Base-by-base conservation (phyloP, 2,888 invertebrate genomes). In the Limulus polyphemus region DNA sequence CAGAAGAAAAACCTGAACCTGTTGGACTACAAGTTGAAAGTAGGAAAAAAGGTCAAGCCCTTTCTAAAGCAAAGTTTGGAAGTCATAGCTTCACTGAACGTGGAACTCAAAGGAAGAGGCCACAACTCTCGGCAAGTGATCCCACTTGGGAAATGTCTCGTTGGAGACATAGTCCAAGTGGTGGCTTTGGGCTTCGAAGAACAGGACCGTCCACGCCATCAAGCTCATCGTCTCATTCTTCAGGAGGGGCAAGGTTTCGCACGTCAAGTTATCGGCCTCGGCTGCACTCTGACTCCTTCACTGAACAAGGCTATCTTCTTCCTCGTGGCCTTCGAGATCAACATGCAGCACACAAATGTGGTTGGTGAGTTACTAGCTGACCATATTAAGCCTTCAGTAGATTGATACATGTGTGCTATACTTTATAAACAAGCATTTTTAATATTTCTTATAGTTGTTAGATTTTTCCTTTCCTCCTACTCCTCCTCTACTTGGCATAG, bases 261-360 rank as follows among this genome's bases (percentile, higher is more conserved):
- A 57, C 16, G 11, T 47, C 16, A n/a, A 11, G 52, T 11, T 14
- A 17, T 16, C 14, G 52, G 11, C 16, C 16, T 16, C 14, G 52
- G n/a, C 52, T 14, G n/a, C 16, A 17, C 52, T 57, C 57, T 10
- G 57, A 57, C 16, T 57, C 57, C 48, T 48, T 46, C 16, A 47
- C 57, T 16, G 57, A 57, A 48, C 13, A 57, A 13, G 57, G 57
- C 16, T 57, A 57, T 47, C 16, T 57, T 47, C 47, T 57, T 10
- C 57, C 57, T 46, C 48, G 48, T 16, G 57, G 57, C 48, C 48
- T 57, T 10, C 10, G 57, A 57, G 48, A 47, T n/a, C 57, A 57
- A 57, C 57, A 57, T 48, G 57, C 57, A 0, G 57, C 57, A 47
- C 57, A 57, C 48, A 57, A 48, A 47, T 57, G 57, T 47, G 48